Evolutionary conservation across 2,113 vertebrate species (phyloP), one percentile per base, ranked within the genome.

Genomic region (Chloroceryle aenea): DNA sequence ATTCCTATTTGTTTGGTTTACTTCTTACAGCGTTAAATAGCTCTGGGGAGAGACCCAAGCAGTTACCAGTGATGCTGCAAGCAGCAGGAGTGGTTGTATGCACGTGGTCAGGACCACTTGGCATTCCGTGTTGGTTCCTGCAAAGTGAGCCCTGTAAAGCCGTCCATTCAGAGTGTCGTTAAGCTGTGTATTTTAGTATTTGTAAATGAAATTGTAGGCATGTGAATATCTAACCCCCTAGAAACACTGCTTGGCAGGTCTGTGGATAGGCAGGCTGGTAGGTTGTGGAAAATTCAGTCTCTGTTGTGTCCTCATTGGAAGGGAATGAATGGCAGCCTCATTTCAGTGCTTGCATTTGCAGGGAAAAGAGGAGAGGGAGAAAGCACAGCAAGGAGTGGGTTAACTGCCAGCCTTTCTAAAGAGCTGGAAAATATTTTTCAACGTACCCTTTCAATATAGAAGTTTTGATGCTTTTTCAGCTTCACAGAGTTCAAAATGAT

Each of bases 381-480:
- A 18, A 81, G 20, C 7, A 3, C 45, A 83, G 82, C 50, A 76
- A 93, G 63, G 59, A 91, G 10, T 13, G 66, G 18, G 92, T 96
- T 96, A 96, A 96, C 56, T 68, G 56, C 48, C 69, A 75, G 63
- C 53, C 17, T 84, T 78, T 68, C 56, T 68, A 5, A 47, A 75
- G 52, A 90, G 27, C 47, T 92, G 56, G 62, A 87, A 94, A 84
- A 75, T 72, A 47, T 83, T 95, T 86, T 77, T 91, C 78, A 87
- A 7, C 45, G 85, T 87, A 72, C 27, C 26, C 56, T 75, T 95
- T 94, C 55, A 85, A 17, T 96, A 48, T 9, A 64, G 79, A 86
- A 42, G 8, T 48, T 96, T 93, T 86, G 72, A 78, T 92, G 88
- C 48, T 61, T 95, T 80, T 93, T 94, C 68, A 89, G 43, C 92